These are phyloP conservation scores for Melanostoma mellinum DNA, from an alignment of 2,888 invertebrate species.

Conservation along the genomic window DNA sequence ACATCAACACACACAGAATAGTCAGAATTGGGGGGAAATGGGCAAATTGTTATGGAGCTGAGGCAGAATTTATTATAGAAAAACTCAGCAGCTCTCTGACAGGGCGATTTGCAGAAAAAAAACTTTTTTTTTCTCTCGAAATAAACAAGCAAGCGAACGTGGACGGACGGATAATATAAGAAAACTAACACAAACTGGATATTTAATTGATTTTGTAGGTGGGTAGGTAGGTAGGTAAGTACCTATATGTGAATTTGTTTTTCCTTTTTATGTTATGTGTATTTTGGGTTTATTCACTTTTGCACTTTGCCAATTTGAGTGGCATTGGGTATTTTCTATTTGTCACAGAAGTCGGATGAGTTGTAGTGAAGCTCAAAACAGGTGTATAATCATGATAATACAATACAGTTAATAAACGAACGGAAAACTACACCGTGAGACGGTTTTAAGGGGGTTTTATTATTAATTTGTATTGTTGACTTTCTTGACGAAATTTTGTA, in stretches of 20 bases:
- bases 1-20: slow-evolving; percentile 43
- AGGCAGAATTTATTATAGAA: slow-evolving; percentile 46
- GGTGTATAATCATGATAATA: no score
- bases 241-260: slow-evolving; percentile 13
- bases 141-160: slow-evolving; percentile 25
- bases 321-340: slow-evolving; percentile 1
- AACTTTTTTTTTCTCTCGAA: background rate
- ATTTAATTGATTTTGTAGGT: slow-evolving; percentile 3
- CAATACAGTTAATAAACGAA: background rate
- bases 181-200: slow-evolving; percentile 21
- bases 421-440: background rate
- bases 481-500: slow-evolving; percentile 19
- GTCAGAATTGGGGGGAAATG: slow-evolving; percentile 47
- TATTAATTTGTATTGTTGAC: slow-evolving; percentile 13
- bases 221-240: no score
- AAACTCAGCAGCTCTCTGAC: slow-evolving; percentile 6
- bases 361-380: background rate
- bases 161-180: slow-evolving; percentile 43
- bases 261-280: slow-evolving; percentile 20
- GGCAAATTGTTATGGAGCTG: slow-evolving; percentile 42
- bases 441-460: slow-evolving; percentile 1
- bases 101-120: background rate
- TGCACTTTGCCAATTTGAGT: slow-evolving; percentile 1
- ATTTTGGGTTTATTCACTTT: slow-evolving; percentile 28
- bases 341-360: background rate